Base-by-base conservation (phyloP, 2,888 invertebrate species). In the Belgica antarctica region DNA sequence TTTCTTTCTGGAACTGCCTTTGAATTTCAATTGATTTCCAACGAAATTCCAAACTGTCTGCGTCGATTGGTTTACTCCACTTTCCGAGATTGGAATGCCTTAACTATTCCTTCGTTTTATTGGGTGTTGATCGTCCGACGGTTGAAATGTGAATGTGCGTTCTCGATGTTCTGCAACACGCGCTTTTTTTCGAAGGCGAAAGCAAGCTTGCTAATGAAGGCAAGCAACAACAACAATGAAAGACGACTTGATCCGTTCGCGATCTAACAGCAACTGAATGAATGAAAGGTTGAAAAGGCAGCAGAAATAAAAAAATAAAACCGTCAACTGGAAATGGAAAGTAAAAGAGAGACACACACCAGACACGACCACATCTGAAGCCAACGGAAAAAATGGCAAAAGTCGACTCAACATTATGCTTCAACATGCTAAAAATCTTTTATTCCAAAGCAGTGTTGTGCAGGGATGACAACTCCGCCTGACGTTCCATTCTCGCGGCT, bases 301-400 rank as follows among this genome's bases (percentile, higher is more conserved):
- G 15, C 41, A 41, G 63, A 41, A 22, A 41, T n/a, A n/a, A n/a
- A n/a, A n/a, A n/a, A n/a, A n/a, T n/a, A 63, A 36, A 63, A 63
- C 17, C 46, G 28, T 27, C 28, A 47, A 66, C 28, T 57, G 52
- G 68, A 57, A 68, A 68, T 68, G 57, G 68, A 68, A 68, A 68
- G 68, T 57, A 57, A 36, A 62, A 65, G 25, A 65, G 57, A 31
- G 12, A 28, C 46, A 31, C 52, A 52, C 47, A 28, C 68, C 10
- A 41, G 15, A 10, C 62, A 62, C 34, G 24, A 34, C 34, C 24
- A 62, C 62, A 25, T 27, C 25, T 19, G 46, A 22, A 22, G 25
- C 12, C 22, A n/a, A 22, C 3, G 2, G 3, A n/a, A 12, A 52
- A 52, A 52, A 52, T 52, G 52, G 59, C 59, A 59, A 27, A 59